Evolutionary conservation across 2,113 vertebrate species (phyloP).

Genomic region (Gymnocephalus cernua): DNA sequence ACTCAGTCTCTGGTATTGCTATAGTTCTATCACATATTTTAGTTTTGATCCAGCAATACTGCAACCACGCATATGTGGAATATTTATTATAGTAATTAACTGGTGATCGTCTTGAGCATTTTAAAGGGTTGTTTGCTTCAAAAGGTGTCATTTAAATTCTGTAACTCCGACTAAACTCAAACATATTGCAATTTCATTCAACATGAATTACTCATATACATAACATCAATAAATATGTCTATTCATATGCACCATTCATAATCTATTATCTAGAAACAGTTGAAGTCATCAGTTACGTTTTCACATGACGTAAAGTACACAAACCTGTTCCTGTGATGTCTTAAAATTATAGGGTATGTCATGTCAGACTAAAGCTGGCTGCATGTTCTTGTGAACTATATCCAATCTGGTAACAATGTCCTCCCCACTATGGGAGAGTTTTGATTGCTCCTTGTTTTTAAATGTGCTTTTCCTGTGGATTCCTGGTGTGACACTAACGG

Average conservation of each 20-base stretch:
- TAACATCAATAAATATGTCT: no score
- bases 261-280: neutral
- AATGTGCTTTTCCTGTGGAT: neutral
- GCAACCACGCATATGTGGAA: neutral
- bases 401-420: neutral
- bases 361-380: neutral
- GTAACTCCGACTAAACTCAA: neutral
- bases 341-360: neutral
- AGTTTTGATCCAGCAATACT: neutral
- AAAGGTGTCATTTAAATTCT: neutral
- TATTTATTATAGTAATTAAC: neutral
- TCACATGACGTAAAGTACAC: neutral
- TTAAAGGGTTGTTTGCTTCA: neutral
- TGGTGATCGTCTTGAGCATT: neutral
- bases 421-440: neutral
- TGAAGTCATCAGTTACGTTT: neutral
- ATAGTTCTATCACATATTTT: neutral
- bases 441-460: conserved; percentile 24
- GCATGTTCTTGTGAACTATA: neutral
- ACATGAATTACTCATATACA: neutral
- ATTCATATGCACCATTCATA: neutral
- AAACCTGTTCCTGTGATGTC: neutral
- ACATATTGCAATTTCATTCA: neutral
- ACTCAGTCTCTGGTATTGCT: neutral
- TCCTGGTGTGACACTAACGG: neutral